Evolutionary conservation across 2,113 vertebrate genomes (phyloP).

Genomic region (Petrocephalus zakoni): DNA sequence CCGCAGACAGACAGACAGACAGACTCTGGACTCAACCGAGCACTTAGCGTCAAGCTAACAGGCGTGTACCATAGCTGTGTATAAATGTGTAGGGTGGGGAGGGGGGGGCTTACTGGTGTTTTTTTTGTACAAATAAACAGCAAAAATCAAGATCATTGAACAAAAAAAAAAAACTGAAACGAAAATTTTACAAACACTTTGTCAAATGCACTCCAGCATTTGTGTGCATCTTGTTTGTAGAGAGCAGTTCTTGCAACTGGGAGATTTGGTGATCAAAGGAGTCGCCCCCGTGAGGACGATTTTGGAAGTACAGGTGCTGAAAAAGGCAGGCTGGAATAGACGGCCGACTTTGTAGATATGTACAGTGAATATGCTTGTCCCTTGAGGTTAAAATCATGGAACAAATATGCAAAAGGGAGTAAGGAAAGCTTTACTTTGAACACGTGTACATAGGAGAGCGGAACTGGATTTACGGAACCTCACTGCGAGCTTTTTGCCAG

Average conservation of each 20-base stretch:
- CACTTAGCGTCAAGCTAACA: slow-evolving; percentile 56
- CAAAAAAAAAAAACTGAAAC: slow-evolving; percentile 35
- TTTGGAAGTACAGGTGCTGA: slow-evolving; percentile 50
- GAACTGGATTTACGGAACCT: slow-evolving; percentile 72
- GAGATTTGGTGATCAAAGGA: slow-evolving; percentile 16
- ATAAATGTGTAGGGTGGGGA: slow-evolving; percentile 46
- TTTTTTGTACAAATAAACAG: slow-evolving; percentile 51
- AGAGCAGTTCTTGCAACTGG: slow-evolving; percentile 43
- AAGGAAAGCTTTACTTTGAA: slow-evolving; percentile 99
- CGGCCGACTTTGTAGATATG: slow-evolving; percentile 77
- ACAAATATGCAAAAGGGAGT: slow-evolving; percentile 98
- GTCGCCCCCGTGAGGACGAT: slow-evolving; percentile 24
- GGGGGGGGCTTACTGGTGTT: slow-evolving; percentile 22
- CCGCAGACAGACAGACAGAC: slow-evolving; percentile 33
- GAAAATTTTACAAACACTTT: slow-evolving; percentile 65
- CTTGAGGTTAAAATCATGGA: slow-evolving; percentile 72
- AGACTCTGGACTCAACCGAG: slow-evolving; percentile 54
- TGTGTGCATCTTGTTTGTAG: slow-evolving; percentile 65
- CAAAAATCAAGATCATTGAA: slow-evolving; percentile 25
- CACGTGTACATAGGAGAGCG: slow-evolving; percentile 88
- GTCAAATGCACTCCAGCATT: slow-evolving; percentile 57
- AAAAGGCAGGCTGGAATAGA: slow-evolving; percentile 36
- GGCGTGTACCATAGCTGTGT: slow-evolving; percentile 64
- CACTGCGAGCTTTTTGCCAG: slow-evolving; percentile 77
- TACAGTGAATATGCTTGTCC: slow-evolving; percentile 73